Evolutionary conservation across 2,888 invertebrate genomes (phyloP), one percentile per base, ranked within the genome.

Genomic region (Troilus luridus): DNA sequence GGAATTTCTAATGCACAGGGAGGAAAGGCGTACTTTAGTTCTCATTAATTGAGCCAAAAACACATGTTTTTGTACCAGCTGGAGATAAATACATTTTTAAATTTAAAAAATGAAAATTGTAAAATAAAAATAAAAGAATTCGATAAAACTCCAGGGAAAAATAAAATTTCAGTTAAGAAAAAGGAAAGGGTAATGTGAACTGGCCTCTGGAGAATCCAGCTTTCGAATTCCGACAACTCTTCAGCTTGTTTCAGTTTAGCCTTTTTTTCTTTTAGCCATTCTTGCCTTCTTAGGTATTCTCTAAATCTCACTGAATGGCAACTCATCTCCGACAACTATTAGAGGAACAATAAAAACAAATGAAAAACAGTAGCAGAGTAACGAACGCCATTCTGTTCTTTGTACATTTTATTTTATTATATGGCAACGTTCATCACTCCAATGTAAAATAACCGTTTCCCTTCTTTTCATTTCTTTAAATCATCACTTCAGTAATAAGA

Each of bases 201-300:
- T 5, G n/a, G n/a, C 12, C 85, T 56, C n/a, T 12, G 10, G 85
- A 19, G 85, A 85, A 85, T 85, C 56, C n/a, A 56, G 56, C 85
- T 85, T 85, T 85, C 85, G n/a, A 85, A 85, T 56, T 56, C n/a
- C 56, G n/a, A 12, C 56, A 14, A n/a, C n/a, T 58, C n/a, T 56
- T 85, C 85, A 56, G 56, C 56, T 81, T 81, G 21, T 81, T 85
- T 85, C n/a, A 54, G 85, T 85, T 56, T 85, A 21, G 85, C 85
- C n/a, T 85, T 85, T 85, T 56, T 81, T 85, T 58, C 85, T 85
- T 81, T 19, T 9, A 56, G 85, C 19, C 9, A 27, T 41, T 77
- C 19, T 19, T 41, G 41, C 17, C 17, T 41, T 17, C 14, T 77
- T 72, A 3, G 8, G 27, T 41, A 8, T 77, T 77, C 9, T 77